A percentile compares a stretch with the other conserved stretches of the same genome.
phyloP scores from a whole-genome alignment of 2,113 vertebrate genomes.

The Anoplopoma fimbria region DNA sequence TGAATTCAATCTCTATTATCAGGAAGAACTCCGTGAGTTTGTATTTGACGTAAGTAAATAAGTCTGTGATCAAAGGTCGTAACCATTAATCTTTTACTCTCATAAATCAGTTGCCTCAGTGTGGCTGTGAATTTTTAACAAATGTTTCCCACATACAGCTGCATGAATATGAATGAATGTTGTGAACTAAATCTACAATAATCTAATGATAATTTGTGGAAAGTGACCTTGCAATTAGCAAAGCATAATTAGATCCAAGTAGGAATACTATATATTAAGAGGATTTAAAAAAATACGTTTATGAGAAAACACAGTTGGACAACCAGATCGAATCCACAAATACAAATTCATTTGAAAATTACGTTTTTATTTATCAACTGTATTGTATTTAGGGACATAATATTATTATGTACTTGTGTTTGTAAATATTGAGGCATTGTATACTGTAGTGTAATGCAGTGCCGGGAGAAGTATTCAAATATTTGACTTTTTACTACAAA shows the following conservation, averaged over 20 bases:
- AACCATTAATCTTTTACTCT: background rate
- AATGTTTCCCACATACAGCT: background rate
- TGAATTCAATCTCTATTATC: background rate
- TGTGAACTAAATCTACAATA: background rate
- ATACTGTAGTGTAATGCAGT: background rate
- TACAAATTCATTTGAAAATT: background rate
- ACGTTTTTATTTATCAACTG: background rate
- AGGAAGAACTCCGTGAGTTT: background rate
- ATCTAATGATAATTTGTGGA: background rate
- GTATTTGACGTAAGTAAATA: background rate
- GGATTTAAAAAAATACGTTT: background rate
- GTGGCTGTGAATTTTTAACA: background rate
- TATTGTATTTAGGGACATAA: background rate
- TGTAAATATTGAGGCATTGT: background rate
- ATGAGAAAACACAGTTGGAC: background rate
- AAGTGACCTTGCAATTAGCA: background rate
- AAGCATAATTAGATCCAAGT: background rate
- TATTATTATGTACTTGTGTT: background rate
- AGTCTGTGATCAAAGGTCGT: background rate
- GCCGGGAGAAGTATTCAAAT: background rate
- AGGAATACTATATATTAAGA: background rate
- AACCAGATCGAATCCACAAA: background rate
- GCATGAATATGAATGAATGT: background rate
- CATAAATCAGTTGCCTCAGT: background rate
- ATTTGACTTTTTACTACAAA: background rate